Evolutionary conservation across 1,140 invertebrate genomes (phyloP), one percentile per base, ranked within the genome.

Genomic region (Pseudomyrmex gracilis): DNA sequence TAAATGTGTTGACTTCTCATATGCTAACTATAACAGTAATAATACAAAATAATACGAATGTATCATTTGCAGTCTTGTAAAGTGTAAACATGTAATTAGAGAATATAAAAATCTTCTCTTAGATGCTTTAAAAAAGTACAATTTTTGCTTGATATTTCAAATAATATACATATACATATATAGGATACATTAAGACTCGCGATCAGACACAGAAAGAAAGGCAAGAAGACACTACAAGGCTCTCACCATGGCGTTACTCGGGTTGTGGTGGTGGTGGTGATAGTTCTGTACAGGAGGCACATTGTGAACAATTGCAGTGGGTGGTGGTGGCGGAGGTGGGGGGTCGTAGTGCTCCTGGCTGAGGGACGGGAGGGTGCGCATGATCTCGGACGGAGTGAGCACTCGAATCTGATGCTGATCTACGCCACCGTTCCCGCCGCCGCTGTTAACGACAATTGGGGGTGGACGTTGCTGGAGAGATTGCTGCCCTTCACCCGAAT

Each of bases 321-420:
- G 87, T 68, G 76, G 82, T 73, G 51, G 70, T 61, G 80, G 92
- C 93, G 92, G 90, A 92, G 93, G 94, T 95, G 95, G 95, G 93
- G 95, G 94, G 93, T 96, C 96, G 94, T 96, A 96, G 93, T 95
- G 95, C 95, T 96, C 96, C 95, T 96, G 96, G 94, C 94, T 95
- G 93, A 97, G 96, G 93, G 96, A 97, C 92, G 97, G 97, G 94
- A 97, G 96, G 92, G 97, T 97, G 95, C 96, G 96, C 97, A 97
- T 97, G 93, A 97, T 97, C 96, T 97, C 97, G 89, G 97, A 97
- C 87, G 97, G 97, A 90, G 97, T 97, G 93, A 97, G 96, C 94
- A 97, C 97, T 94, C 97, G 96, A 94, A 97, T 97, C 94, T 97
- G 97, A 94, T 97, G 96, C 94, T 97, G 90, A 87, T 87, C 90